These are phyloP conservation scores for Malacoraja senta DNA, from an alignment of 2,797 vertebrate species.

Conservation along the genomic window DNA sequence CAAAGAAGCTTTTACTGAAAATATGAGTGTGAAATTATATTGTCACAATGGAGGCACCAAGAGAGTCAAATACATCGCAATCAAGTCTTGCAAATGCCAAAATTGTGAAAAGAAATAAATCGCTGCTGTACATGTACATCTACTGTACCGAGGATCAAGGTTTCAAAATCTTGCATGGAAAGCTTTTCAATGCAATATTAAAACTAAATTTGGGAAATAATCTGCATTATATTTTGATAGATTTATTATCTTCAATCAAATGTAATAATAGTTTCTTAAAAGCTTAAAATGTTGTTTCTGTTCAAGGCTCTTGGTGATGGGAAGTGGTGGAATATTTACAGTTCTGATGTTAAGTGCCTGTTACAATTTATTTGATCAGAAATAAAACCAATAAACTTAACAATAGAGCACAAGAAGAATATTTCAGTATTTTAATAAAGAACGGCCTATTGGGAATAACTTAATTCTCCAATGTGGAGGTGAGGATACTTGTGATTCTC, in stretches of 20 bases:
- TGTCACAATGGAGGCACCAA: neutral
- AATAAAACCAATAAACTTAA: constrained; percentile 24
- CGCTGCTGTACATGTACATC: neutral
- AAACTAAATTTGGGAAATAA: neutral
- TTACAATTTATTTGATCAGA: neutral
- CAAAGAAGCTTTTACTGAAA: neutral
- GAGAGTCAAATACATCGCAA: neutral
- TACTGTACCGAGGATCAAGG: neutral
- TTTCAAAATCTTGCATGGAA: neutral
- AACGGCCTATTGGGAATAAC: too few relatives aligned
- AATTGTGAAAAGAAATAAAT: neutral
- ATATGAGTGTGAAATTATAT: neutral
- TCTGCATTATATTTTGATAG: too few relatives aligned
- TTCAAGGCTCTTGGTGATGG: neutral
- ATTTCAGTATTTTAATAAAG: neutral
- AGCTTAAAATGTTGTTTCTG: neutral
- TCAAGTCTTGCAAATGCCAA: constrained; percentile 18
- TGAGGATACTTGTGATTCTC: too few relatives aligned
- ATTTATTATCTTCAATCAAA: neutral
- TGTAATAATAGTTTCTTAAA: neutral
- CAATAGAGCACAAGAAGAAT: neutral
- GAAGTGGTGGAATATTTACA: neutral
- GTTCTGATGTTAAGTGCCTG: neutral
- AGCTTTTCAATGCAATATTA: neutral
- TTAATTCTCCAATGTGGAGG: too few relatives aligned